Base-by-base conservation (phyloP, 2,888 invertebrate species). In the Drosophila meridionalis region DNA sequence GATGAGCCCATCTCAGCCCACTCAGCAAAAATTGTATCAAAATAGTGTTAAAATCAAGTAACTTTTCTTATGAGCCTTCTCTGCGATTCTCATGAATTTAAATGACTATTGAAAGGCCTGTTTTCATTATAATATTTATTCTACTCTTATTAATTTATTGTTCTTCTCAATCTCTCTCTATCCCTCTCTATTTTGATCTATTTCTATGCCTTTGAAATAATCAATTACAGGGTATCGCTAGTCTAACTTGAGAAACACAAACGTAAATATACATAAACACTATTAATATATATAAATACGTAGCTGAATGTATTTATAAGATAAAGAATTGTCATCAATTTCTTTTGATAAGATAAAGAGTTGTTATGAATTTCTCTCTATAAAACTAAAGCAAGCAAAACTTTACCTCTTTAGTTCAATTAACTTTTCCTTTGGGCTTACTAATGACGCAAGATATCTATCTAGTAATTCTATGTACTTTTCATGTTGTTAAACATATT, bases 341-440 rank as follows among this genome's bases (percentile, higher is more conserved):
- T 14, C 9, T 4, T 20, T 32, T 32, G 48, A 52, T 52, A 52
- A 52, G 52, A 52, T 52, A 52, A 52, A 26, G 20, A 34, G 20
- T 20, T 34, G 11, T 34, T 1, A 12, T 11, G 11, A 3, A 52
- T 7, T 34, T 14, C 9, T 4, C 50, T 50, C 12, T 26, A 4
- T 2, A 4, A 32, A 30, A 26, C 28, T 4, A 2, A 8, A n/a
- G 0, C 8, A 32, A 30, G 14, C 2, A 14, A 2, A 11, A 7
- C 12, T 36, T 34, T 12, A 20, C 12, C 34, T 12, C 36, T 36
- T n/a, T 6, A 4, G 12, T 34, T 34, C 7, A 34, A 34, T 12
- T 20, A 36, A 36, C 20, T 52, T 20, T 36, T 7, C 12, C n/a
- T 36, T 20, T 4, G 12, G 12, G 7, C 34, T 26, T 36, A 36